Base-by-base conservation (phyloP, 2,888 invertebrate genomes). In the Steinernema carpocapsae region DNA sequence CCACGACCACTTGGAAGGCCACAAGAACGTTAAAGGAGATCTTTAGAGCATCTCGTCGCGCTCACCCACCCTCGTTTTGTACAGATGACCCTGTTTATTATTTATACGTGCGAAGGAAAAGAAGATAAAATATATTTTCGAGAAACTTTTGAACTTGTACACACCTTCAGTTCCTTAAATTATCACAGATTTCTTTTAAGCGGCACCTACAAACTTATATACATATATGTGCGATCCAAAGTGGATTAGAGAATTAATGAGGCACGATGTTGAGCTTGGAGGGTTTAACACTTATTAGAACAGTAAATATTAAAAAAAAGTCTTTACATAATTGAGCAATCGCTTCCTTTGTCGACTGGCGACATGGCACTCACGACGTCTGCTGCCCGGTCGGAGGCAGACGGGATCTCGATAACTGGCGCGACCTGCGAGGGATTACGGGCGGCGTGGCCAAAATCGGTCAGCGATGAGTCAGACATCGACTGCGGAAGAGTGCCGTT, bases 11-110 rank as follows among this genome's bases (percentile, higher is more conserved):
- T 77, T 86, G 19, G 81, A 83, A 24, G 81, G 80, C 17, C 77
- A 86, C 76, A 83, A 84, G n/a, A 86, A 85, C 71, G 72, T 85
- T 73, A 83, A 85, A 45, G 86, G 85, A 74, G 83, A 84, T 59
- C 64, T 79, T 17, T 84, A 78, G 79, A 43, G 32, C 26, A 43
- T 43, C 43, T 43, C n/a, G n/a, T n/a, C n/a, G n/a, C n/a, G n/a
- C n/a, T n/a, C n/a, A n/a, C n/a, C n/a, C n/a, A 37, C 37, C 10
- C 37, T 37, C 37, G 37, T 37, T 37, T 37, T 37, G 37, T 37
- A 37, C 37, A 37, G 37, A 37, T 37, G 37, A 37, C 37, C 37
- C 37, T 37, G 37, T 37, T 37, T 37, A 37, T 32, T 64, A 64
- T 64, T 64, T 64, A 64, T 64, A 22, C 22, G 1, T 19, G 6